Evolutionary conservation across 2,797 vertebrate genomes (phyloP), one percentile per base, ranked within the genome.

Genomic region (Enteromius radiatus): DNA sequence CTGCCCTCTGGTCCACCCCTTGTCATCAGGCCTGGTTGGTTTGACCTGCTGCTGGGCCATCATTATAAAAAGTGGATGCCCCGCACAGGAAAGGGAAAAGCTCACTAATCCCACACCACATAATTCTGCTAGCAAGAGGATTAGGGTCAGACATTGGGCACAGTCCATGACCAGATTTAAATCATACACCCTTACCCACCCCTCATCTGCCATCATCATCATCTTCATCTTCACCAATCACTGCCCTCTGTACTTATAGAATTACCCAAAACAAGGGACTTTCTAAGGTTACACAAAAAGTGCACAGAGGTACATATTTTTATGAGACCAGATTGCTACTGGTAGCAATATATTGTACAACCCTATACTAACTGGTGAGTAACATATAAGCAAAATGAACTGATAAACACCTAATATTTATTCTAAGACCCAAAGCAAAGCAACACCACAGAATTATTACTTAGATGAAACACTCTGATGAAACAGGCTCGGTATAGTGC

Each of bases 71-170:
- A 89, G 80, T 82, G 84, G 64, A 81, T 89, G 85, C 87, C 85
- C 17, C 86, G 15, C 74, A 74, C 68, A 65, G 59, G 52, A 64
- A 74, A 41, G 31, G 87, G 86, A 90, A 93, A 90, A 91, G 84
- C 90, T 83, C 88, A 91, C 84, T 96, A 96, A 96, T 95, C 94
- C 93, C 78, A 79, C 88, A 87, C 88, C 89, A 88, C 90, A 92
- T 92, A 93, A 93, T 91, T 92, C 83, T 84, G 54, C 12, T 82
- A 84, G 76, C 93, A 95, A 96, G 93, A 94, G 92, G 95, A 96
- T 96, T 96, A 96, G 67, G 65, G 84, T 88, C 84, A 61, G 91
- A 92, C 91, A 83, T 11, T 69, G 41, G 81, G 87, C 87, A 87
- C 71, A 91, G 87, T 84, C 90, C 69, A 88, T 78, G 9, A 88